Base-by-base conservation (phyloP, 1,140 invertebrate species). In the Papilio machaon region DNA sequence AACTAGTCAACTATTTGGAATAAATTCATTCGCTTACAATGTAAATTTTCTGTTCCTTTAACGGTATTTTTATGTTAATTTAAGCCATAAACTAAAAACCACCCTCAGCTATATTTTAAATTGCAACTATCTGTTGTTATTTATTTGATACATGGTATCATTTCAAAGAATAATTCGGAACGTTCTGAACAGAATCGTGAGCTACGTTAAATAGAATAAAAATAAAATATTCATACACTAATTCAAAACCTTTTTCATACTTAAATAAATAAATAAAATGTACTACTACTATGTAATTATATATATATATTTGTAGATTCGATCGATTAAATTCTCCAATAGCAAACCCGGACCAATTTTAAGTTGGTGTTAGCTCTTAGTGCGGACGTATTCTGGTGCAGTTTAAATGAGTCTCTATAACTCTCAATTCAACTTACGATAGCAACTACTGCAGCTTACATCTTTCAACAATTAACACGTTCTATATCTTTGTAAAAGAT, bases 1-100 rank as follows among this genome's bases (percentile, higher is more conserved):
- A 15, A 35, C 64, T 35, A 70, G 35, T 70, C 13, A 4, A 70
- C 13, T 15, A 13, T 64, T 17, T 2, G 30, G 30, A 38, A 38
- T 70, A 17, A 70, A 70, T 70, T 67, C 64, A 67, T 67, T 70
- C 30, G 11, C 64, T 70, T 11, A 35, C 2, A 35, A 70, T 70
- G 64, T 70, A 70, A 70, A 70, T 70, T 64, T 64, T 64, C 60
- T 64, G 60, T 70, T 35, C 4, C 64, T 38, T 15, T 70, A 38
- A 70, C 11, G 64, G 13, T 70, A 70, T 38, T 70, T 70, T 70
- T 70, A 70, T 70, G 64, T 35, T 70, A 70, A 70, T 70, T 38
- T 38, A 70, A 70, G 30, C 38, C 23, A 70, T 70, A 35, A 70
- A 70, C 11, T 38, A 38, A 70, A 70, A 70, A 38, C 64, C 30